Evolutionary conservation across 2,888 invertebrate species (phyloP), one percentile per base, ranked within the genome.

Genomic region (Aporophyla nigra): DNA sequence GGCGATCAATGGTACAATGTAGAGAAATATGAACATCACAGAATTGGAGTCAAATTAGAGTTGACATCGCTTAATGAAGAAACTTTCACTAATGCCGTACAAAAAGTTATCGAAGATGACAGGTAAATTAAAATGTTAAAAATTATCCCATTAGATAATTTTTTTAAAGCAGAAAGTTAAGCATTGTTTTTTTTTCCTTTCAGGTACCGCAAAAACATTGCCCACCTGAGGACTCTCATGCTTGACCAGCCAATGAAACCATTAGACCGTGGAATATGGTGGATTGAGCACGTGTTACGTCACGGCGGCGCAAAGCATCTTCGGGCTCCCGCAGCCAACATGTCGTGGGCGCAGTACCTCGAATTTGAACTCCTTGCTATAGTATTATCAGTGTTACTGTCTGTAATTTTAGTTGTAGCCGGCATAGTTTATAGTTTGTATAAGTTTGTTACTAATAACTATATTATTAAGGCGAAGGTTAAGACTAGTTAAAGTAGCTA

Each of bases 1-100:
- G 94, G 90, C 2, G 97, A 97, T 77, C 97, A 97, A 78, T 93
- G 93, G 90, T 93, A 87, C 49, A 97, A 97, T 77, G 93, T 92
- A 0, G 94, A 92, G 79, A 93, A 91, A 84, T 94, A 91, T 75
- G 87, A 87, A 0, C 74, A 87, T 5, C 88, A 89, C 56, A 88
- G 89, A 46, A 93, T 95, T 81, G 95, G 95, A 5, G 49, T 90
- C 0, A 83, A 85, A 51, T 65, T 94, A 0, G 87, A 92, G 12
- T 72, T 93, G 24, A 82, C 86, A 0, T 83, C 85, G 0, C 71
- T 94, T 1, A 91, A 88, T 7, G 93, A 93, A 77, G 89, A 92
- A 43, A 65, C 81, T 5, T 83, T 96, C 1, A 89, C 80, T 16
- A 76, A 87, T 19, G 88, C 92, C 0, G 90, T 95, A 0, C 68